Evolutionary conservation across 2,888 invertebrate species (phyloP), one percentile per base, ranked within the genome.

Genomic region (Electrophaes corylata): DNA sequence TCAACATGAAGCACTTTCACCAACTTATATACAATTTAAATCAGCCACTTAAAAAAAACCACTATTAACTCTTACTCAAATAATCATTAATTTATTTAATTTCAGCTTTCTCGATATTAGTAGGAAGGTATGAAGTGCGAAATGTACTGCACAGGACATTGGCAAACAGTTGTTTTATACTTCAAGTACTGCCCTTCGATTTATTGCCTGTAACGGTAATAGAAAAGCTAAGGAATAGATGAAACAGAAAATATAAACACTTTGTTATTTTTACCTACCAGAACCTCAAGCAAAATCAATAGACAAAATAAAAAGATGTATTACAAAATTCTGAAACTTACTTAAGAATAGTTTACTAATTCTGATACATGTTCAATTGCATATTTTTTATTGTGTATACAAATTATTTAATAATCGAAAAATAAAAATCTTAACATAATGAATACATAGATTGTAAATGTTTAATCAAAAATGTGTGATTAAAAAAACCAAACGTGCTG

Each of bases 101-200:
- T n/a, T 5, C 20, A 43, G 29, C 35, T 3, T 18, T 43, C 62
- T 50, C 64, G 62, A 18, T 3, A 29, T 16, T 11, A 8, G n/a
- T 29, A 10, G 12, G 5, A 35, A 35, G 35, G 18, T 16, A 14
- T 52, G 60, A 58, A 44, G 64, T 61, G 53, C 63, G 60, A 66
- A 62, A 69, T 53, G 43, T 40, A 69, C 64, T 72, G 68, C 65
- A 65, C 64, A 63, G 69, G 70, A 65, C 64, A 69, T 69, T 62
- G 56, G 60, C 33, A 26, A 65, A 62, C 19, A 53, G 18, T 63
- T 52, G 60, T 45, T 72, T 63, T 71, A 70, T 70, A 71, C 64
- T 31, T 40, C 31, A 16, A 46, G 29, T 35, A 49, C n/a, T 31
- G 51, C 39, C 61, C 59, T 55, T 57, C 39, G 5, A 5, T 41